Conservation (phyloP, 2,113 vertebrate genomes). For the Rhynchopsitta pachyrhyncha region DNA sequence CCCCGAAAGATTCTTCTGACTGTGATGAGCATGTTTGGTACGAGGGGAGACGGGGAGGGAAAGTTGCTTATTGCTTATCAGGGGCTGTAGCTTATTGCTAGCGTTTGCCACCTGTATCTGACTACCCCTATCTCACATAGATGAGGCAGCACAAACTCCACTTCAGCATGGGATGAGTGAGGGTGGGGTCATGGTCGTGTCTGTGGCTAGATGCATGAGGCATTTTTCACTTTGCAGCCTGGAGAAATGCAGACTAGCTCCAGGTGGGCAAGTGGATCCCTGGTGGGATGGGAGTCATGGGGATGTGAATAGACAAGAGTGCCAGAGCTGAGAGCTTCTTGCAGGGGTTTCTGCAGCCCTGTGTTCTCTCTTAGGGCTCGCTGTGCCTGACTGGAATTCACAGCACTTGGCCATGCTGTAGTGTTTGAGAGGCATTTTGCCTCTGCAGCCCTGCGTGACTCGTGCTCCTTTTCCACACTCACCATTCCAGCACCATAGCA, state of each 20-base stretch:
- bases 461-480: too few species aligned
- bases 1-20: not conserved
- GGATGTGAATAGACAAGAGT: rapidly evolving
- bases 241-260: not conserved
- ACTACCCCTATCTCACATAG: rapidly evolving
- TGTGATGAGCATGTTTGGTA: not conserved
- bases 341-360: not conserved
- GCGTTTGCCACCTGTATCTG: not conserved
- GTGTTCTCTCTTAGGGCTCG: not conserved
- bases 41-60: not conserved
- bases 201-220: not conserved
- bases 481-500: not conserved
- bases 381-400: not conserved
- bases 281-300: rapidly evolving
- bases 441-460: not conserved
- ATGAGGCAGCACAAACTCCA: not conserved
- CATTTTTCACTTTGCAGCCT: not conserved
- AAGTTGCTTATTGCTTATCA: not conserved
- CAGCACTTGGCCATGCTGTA: not conserved
- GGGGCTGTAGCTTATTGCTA: not conserved
- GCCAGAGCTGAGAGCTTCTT: too few species aligned
- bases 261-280: not conserved
- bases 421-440: not conserved
- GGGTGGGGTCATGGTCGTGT: not conserved
- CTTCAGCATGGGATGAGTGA: not conserved